Evolutionary conservation across 2,113 vertebrate species (phyloP).

Genomic region (Rhea pennata): DNA sequence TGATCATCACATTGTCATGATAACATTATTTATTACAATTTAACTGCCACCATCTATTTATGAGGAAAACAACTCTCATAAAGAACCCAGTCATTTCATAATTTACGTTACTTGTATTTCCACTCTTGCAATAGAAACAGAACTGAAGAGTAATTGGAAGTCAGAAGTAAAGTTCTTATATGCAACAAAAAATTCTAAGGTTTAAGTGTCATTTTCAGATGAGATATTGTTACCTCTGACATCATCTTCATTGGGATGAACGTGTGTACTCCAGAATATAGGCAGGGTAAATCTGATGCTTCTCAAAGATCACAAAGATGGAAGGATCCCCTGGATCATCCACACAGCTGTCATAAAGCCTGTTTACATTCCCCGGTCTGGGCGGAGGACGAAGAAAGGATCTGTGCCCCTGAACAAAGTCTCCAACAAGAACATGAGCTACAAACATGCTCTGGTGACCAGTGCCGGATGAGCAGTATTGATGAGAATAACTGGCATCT

Average conservation of each 20-base stretch:
- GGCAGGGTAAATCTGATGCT: slow-evolving; percentile 79
- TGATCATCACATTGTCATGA: slow-evolving; percentile 16
- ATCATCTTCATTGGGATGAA: not conserved
- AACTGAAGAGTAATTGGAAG: not conserved
- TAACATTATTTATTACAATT: slow-evolving; percentile 11
- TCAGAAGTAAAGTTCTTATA: not conserved
- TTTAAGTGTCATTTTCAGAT: not conserved
- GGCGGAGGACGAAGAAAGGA: slow-evolving; percentile 38
- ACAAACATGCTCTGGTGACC: slow-evolving; percentile 63
- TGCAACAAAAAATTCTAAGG: not conserved
- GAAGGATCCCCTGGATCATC: slow-evolving; percentile 40
- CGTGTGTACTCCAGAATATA: slow-evolving; percentile 64
- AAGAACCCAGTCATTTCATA: not conserved
- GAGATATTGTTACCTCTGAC: not conserved
- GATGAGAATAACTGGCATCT: slow-evolving; percentile 71
- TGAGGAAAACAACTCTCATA: slow-evolving; percentile 22
- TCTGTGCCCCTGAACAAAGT: slow-evolving; percentile 49
- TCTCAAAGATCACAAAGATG: slow-evolving; percentile 82
- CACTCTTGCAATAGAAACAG: not conserved
- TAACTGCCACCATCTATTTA: slow-evolving; percentile 42
- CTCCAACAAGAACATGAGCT: slow-evolving; percentile 69
- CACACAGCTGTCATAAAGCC: slow-evolving; percentile 76
- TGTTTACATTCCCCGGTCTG: slow-evolving; percentile 22
- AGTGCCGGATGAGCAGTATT: not conserved
- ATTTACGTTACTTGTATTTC: not conserved